Base-by-base conservation (phyloP, 2,888 invertebrate genomes). In the Sepiola atlantica region DNA sequence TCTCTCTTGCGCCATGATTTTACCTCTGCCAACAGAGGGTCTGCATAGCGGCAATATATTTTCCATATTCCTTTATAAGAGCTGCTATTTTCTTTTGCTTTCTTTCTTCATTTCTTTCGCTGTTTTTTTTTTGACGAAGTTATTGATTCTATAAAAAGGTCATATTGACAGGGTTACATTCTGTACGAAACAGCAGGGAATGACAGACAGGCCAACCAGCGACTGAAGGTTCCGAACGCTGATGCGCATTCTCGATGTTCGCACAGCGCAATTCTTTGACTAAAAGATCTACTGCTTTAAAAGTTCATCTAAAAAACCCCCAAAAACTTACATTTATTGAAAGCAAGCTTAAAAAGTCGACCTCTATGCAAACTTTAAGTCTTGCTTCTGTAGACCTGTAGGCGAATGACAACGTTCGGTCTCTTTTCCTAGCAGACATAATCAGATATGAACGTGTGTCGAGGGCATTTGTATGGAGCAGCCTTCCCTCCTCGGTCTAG, bases 1-100 rank as follows among this genome's bases (percentile, higher is more conserved):
- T 77, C 77, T 77, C 77, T n/a, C 77, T 77, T 77, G 77, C n/a
- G 77, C 28, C 77, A 77, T 77, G 77, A 77, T 77, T 77, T 77
- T n/a, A 77, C 28, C 77, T 77, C n/a, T 77, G n/a, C 77, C 77
- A 77, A 18, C 77, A 77, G 77, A 77, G 77, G 77, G n/a, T 16
- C 77, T 77, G n/a, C 16, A n/a, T 12, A 77, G 4, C 28, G 77
- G 77, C 77, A 77, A 77, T 77, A 77, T 77, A 77, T 77, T 77
- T 77, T 77, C 77, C 77, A 77, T 77, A n/a, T 77, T n/a, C n/a
- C n/a, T 77, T 77, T n/a, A 4, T n/a, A 77, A n/a, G 77, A 77
- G 77, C 20, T n/a, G 18, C 20, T 45, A 45, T 45, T 45, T 8
- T 45, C 8, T 8, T 45, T 45, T 45, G 45, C 45, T 45, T 45